Percentiles rank a stretch among this genome's conserved stretches.
These are phyloP conservation scores for Anthophora plumipes DNA, from an alignment of 2,888 invertebrate genomes.

Conservation along the genomic window DNA sequence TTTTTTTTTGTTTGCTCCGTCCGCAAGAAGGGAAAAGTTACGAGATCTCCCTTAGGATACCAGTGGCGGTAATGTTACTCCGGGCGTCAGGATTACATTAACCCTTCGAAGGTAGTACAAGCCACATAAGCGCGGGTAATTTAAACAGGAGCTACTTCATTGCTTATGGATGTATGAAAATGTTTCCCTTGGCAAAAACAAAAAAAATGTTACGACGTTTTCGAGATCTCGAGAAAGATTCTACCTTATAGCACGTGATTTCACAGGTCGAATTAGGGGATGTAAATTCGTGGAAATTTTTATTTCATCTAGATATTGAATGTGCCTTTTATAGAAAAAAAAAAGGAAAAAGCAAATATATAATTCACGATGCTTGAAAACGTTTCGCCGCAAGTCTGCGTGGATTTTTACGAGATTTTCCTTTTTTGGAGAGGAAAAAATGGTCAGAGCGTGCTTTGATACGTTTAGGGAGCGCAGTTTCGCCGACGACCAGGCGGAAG, in stretches of 20 bases:
- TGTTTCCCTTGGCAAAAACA: not conserved
- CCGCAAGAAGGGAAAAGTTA: not conserved
- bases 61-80: not conserved
- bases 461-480: not conserved
- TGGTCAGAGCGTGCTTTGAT: not conserved
- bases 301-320: too few species aligned
- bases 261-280: too few species aligned
- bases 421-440: not conserved
- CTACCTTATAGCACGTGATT: not conserved
- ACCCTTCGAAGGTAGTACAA: slow-evolving; percentile 5
- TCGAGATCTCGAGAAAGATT: too few species aligned
- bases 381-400: not conserved
- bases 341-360: too few species aligned
- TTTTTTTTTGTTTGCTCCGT: not conserved
- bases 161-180: not conserved
- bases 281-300: too few species aligned
- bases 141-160: slow-evolving; percentile 5
- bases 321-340: too few species aligned
- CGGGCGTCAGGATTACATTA: not conserved
- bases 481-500: not conserved
- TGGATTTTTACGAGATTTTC: not conserved
- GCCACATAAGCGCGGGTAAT: not conserved
- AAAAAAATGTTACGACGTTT: too few species aligned
- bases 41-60: too few species aligned
- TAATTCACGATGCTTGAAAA: too few species aligned